These are phyloP conservation scores for Bombycilla garrulus DNA, from an alignment of 2,113 vertebrate genomes.

Conservation along the genomic window DNA sequence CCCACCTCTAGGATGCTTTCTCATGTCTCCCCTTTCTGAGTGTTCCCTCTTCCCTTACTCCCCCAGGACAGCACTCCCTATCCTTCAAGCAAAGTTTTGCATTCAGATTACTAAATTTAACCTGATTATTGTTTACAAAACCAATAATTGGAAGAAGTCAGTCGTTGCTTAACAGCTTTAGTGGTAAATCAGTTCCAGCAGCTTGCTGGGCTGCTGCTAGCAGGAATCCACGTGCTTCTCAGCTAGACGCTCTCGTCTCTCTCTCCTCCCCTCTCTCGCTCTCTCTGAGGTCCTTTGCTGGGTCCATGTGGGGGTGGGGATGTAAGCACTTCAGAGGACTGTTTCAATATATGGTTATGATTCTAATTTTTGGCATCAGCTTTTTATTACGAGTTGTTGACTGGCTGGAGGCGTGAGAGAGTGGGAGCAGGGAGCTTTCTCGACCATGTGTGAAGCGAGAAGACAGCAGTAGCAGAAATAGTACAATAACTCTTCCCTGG, in stretches of 20 bases:
- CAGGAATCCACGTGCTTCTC: slow-evolving; percentile 48
- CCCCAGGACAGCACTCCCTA: not conserved
- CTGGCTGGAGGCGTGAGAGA: slow-evolving; percentile 51
- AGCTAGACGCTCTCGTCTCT: slow-evolving; percentile 14
- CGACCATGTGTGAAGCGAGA: not conserved
- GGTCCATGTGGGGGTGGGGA: not conserved
- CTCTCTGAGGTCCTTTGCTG: slow-evolving; percentile 4
- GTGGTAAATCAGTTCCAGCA: slow-evolving; percentile 51
- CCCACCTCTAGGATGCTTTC: not conserved
- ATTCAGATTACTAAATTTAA: slow-evolving; percentile 35
- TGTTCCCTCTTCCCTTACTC: not conserved
- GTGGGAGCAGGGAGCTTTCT: slow-evolving; percentile 7
- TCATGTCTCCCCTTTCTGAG: not conserved
- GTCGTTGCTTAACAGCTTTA: slow-evolving; percentile 23
- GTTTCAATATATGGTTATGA: slow-evolving; percentile 19
- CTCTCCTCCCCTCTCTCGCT: not conserved
- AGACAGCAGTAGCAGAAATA: slow-evolving; percentile 4
- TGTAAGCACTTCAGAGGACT: slow-evolving; percentile 26
- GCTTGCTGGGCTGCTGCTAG: slow-evolving; percentile 27
- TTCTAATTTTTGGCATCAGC: slow-evolving; percentile 36
- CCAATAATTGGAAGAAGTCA: slow-evolving; percentile 22
- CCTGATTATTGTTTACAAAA: slow-evolving; percentile 29
- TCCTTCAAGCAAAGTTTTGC: not conserved
- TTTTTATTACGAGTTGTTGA: slow-evolving; percentile 41
- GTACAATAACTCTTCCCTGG: not conserved